Evolutionary conservation across 1,140 invertebrate species (phyloP), one percentile per base, ranked within the genome.

Genomic region (Pectinophora gossypiella): DNA sequence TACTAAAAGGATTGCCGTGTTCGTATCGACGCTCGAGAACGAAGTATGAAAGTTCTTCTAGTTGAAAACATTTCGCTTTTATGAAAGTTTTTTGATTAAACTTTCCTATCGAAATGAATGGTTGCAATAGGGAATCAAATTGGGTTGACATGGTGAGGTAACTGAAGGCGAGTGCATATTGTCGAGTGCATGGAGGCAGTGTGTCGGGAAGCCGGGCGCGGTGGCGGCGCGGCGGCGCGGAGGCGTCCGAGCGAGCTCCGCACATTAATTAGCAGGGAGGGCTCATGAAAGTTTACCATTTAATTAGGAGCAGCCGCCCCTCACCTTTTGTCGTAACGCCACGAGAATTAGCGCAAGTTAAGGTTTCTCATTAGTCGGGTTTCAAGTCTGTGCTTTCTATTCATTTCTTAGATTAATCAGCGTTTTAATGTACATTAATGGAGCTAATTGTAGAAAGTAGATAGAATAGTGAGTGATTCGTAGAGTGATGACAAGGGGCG

Each of bases 281-380:
- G 51, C 71, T 85, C 81, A 84, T 85, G 79, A 85, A 87, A 87
- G 83, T 88, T 88, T 86, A 86, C 85, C 82, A 82, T 80, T 88
- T 88, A 86, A 88, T 88, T 88, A 88, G 82, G 74, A 78, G 66
- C 64, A 58, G 54, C 63, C 68, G 56, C 58, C 72, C 72, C 67
- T 67, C 61, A 70, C 68, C 77, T 79, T 69, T 77, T 79, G 72
- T 65, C 59, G 67, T 73, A 71, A 68, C 61, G 56, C 61, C 56
- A 61, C 54, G 58, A 64, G 65, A 60, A 68, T 75, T 61, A 68
- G 67, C 61, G 56, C 59, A 63, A 65, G 58, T 68, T 65, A 66
- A 65, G 58, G 56, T 60, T 67, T 64, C 61, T 64, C 65, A 64
- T 68, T 64, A 68, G 61, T 57, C 56, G 51, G 52, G 58, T 67